Conservation (phyloP, 1,140 invertebrate genomes). For the Diuraphis noxia region DNA sequence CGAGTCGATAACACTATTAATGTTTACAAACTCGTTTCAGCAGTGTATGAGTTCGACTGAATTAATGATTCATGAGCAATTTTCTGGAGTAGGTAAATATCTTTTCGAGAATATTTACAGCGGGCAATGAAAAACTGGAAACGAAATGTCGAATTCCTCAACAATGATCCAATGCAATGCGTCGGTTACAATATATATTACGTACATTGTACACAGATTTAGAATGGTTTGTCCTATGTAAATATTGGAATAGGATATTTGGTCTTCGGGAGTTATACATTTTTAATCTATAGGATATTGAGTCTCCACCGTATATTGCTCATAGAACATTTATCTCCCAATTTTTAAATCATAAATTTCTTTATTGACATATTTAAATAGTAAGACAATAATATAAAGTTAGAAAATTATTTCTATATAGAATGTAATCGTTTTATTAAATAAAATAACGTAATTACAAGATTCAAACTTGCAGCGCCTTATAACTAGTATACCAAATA, state of each 20-base stretch:
- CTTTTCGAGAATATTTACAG: neutral
- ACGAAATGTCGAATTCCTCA: neutral
- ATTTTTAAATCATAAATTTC: neutral
- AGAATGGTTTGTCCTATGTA: neutral
- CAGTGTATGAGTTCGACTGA: neutral
- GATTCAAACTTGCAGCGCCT: neutral
- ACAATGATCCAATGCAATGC: neutral
- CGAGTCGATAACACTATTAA: slow-evolving; percentile 39
- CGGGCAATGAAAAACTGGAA: neutral
- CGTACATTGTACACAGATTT: neutral
- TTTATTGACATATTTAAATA: neutral
- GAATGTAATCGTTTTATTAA: too few relatives aligned
- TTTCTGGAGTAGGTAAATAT: neutral
- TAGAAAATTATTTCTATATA: neutral
- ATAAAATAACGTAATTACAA: too few relatives aligned
- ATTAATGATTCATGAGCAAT: slow-evolving; percentile 27
- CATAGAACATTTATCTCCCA: neutral
- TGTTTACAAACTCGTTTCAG: slow-evolving; percentile 1
- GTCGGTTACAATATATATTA: too few relatives aligned
- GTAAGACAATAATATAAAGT: neutral
- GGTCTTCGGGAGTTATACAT: neutral
- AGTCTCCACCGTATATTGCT: too few relatives aligned
- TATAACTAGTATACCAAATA: neutral
- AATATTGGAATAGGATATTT: neutral
- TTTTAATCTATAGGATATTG: neutral